Evolutionary conservation across 1,140 invertebrate genomes (phyloP), one percentile per base, ranked within the genome.

Genomic region (Yoshiicerus persimilis): DNA sequence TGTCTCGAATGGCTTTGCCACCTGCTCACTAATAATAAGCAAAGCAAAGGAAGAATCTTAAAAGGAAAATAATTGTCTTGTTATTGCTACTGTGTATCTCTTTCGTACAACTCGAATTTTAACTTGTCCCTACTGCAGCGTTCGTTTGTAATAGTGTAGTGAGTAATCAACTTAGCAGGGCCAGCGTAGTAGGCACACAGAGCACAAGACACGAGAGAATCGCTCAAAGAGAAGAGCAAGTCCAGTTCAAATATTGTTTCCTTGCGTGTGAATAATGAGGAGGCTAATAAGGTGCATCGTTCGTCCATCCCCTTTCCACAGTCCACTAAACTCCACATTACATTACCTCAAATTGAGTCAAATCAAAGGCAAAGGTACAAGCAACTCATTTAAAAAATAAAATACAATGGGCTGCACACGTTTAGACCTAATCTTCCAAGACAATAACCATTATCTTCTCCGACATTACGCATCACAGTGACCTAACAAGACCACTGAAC

Each of bases 221-320:
- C 27, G 5, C 4, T 25, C 4, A 30, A 70, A 70, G 5, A 38
- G n/a, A 20, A 80, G 32, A 77, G 20, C 8, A 77, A 77, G 9
- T 10, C 20, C 32, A 80, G 75, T 23, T 80, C 34, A 80, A 80
- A 80, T 38, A n/a, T 80, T 16, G 16, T 36, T 23, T 9, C 20
- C 32, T 80, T 80, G 75, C 75, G 75, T 80, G 75, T 80, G 75
- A 80, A 80, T 80, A 80, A 80, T 80, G 75, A 36, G 75, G 32
- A 38, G 75, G n/a, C 75, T 80, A 80, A 80, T 80, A 80, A 80
- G 64, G 64, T 70, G 75, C 75, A 80, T 36, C 34, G 34, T n/a
- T 80, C 75, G 75, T 80, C 27, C 30, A 38, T 36, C 30, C 75
- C 34, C 9, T 23, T 23, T 80, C 75, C n/a, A n/a, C 30, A 80